phyloP scores from a whole-genome alignment of 2,888 invertebrate species.

The Ectropis crepuscularia region DNA sequence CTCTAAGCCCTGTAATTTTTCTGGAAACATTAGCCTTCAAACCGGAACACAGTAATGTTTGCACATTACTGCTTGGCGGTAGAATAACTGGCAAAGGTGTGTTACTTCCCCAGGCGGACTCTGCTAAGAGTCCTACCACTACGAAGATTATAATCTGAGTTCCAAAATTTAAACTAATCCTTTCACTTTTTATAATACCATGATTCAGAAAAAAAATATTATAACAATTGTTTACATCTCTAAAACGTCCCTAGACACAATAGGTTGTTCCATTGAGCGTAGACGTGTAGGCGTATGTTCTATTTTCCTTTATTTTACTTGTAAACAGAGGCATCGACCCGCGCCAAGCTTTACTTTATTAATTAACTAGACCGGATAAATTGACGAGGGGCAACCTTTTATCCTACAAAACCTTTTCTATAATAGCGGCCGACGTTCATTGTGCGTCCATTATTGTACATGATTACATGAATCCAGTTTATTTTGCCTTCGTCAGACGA shows the following conservation, averaged over 20 bases:
- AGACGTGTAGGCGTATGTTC: not conserved
- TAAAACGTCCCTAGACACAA: not conserved
- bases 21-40: too few species aligned
- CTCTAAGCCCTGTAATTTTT: too few species aligned
- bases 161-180: too few species aligned
- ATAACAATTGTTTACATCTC: too few species aligned
- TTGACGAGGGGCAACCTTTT: conserved; percentile 59
- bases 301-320: conserved; percentile 21
- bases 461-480: conserved; percentile 22
- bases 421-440: conserved; percentile 32
- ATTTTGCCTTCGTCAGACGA: conserved; percentile 14
- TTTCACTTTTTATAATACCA: too few species aligned
- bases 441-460: conserved; percentile 28
- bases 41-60: too few species aligned
- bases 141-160: too few species aligned
- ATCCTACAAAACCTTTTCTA: conserved; percentile 38
- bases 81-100: too few species aligned
- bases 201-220: too few species aligned
- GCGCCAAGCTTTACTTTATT: conserved; percentile 57
- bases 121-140: too few species aligned
- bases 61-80: too few species aligned
- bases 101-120: too few species aligned
- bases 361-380: conserved; percentile 75
- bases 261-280: not conserved
- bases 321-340: conserved; percentile 38